Percentiles rank a stretch among this genome's conserved stretches.
phyloP scores from a whole-genome alignment of 2,113 vertebrate species.

The Spea multiplicata region DNA sequence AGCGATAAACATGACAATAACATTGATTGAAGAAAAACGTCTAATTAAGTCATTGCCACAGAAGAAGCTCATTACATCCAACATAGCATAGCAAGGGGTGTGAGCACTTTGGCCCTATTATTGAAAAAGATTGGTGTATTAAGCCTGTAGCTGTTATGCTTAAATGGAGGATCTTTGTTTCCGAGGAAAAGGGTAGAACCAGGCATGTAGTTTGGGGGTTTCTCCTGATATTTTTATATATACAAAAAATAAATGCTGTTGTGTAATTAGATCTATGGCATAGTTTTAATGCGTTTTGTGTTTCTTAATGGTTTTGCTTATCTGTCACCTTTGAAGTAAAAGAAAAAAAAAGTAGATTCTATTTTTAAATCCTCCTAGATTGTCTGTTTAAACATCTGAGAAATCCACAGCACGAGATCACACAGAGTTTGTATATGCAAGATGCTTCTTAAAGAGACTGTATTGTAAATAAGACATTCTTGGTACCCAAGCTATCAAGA shows the following conservation, averaged over 20 bases:
- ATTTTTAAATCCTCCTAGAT: constrained; percentile 24
- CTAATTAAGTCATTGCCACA: too few species aligned
- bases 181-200: too few species aligned
- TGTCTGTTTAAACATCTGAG: constrained; percentile 10
- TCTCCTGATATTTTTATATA: too few species aligned
- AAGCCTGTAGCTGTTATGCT: too few species aligned
- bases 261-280: not conserved
- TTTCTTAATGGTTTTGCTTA: not conserved
- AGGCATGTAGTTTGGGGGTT: too few species aligned
- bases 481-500: constrained; percentile 9
- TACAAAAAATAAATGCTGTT: not conserved
- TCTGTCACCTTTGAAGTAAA: constrained; percentile 13
- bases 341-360: not conserved
- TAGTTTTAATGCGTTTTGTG: not conserved
- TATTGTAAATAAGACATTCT: constrained; percentile 34
- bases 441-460: constrained; percentile 14
- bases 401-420: constrained; percentile 16
- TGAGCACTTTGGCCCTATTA: too few species aligned
- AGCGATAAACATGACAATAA: too few species aligned
- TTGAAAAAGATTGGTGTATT: too few species aligned
- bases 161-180: too few species aligned
- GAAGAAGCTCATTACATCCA: too few species aligned
- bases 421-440: constrained; percentile 33
- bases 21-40: too few species aligned
- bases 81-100: too few species aligned